Conservation (phyloP, 2,113 vertebrate genomes). For the Lagopus muta region DNA sequence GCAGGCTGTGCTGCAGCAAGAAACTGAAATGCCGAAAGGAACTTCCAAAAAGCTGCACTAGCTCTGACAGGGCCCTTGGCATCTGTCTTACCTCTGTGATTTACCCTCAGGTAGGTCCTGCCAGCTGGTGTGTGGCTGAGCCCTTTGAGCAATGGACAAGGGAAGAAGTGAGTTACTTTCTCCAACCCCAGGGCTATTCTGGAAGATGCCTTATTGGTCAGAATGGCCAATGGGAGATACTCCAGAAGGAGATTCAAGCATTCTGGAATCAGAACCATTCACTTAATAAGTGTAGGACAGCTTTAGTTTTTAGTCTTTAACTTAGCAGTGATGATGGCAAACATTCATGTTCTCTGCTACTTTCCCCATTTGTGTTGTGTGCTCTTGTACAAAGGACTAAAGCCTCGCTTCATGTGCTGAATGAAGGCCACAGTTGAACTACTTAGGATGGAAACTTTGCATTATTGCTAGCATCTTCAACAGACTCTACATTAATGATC, state of each 20-base stretch:
- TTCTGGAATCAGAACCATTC: fast-evolving
- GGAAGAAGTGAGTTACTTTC: not conserved
- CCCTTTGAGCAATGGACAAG: not conserved
- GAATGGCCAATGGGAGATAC: not conserved
- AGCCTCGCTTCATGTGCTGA: not conserved
- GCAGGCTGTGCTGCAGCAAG: not conserved
- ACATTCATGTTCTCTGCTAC: not conserved
- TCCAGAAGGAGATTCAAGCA: not conserved
- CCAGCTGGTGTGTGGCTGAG: not conserved
- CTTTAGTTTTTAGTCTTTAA: not conserved
- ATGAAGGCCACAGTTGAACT: not conserved
- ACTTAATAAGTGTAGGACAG: fast-evolving
- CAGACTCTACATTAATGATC: not conserved
- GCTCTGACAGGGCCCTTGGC: not conserved
- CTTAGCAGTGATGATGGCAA: not conserved
- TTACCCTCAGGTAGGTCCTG: not conserved
- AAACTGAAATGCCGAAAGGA: not conserved
- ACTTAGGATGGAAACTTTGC: slow-evolving; percentile 13
- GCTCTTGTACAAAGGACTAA: not conserved
- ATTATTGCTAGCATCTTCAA: not conserved
- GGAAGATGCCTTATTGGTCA: not conserved
- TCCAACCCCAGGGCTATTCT: not conserved
- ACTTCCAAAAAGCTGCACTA: not conserved
- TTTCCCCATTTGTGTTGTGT: not conserved
- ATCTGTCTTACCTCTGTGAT: fast-evolving